Evolutionary conservation across 2,888 invertebrate species (phyloP).

Genomic region (Steinernema carpocapsae): DNA sequence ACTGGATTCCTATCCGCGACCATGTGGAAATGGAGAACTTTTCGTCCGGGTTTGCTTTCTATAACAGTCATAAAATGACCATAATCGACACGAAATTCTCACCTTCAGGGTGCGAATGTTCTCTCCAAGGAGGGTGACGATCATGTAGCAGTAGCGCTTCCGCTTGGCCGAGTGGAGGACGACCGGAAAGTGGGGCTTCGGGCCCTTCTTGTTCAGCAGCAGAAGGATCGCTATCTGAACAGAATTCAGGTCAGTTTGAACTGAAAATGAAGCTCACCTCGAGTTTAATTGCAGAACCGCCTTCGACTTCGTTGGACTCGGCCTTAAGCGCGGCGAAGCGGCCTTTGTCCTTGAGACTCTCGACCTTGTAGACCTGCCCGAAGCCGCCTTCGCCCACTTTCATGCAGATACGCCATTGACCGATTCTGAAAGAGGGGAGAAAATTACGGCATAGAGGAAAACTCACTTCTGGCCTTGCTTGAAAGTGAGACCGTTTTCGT

Average conservation of each 20-base stretch:
- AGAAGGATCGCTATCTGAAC: conserved; percentile 49
- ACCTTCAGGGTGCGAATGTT: conserved; percentile 51
- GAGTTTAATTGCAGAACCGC: conserved; percentile 61
- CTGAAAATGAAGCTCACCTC: conserved; percentile 50
- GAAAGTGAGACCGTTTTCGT: conserved; percentile 7
- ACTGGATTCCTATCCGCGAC: conserved; percentile 49
- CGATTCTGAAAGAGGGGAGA: conserved; percentile 39
- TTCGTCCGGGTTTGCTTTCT: conserved; percentile 40
- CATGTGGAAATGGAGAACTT: conserved; percentile 46
- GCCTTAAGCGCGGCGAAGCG: conserved; percentile 58
- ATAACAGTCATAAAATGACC: too few relatives aligned
- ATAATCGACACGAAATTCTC: conserved; percentile 36
- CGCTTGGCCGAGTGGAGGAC: conserved; percentile 54
- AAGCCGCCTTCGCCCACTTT: conserved; percentile 62
- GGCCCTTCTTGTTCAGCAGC: conserved; percentile 48
- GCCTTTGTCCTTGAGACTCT: conserved; percentile 7
- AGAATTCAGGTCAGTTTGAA: too few relatives aligned
- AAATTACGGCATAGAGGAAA: neutral
- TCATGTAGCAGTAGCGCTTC: conserved; percentile 58
- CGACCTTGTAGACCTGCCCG: conserved; percentile 52
- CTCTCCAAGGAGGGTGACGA: conserved; percentile 57
- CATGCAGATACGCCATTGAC: conserved; percentile 52
- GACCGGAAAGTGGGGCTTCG: conserved; percentile 55
- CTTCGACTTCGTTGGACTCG: conserved; percentile 61
- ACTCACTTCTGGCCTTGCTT: conserved; percentile 9